phyloP scores from a whole-genome alignment of 1,140 invertebrate genomes.

The Sitodiplosis mosellana region DNA sequence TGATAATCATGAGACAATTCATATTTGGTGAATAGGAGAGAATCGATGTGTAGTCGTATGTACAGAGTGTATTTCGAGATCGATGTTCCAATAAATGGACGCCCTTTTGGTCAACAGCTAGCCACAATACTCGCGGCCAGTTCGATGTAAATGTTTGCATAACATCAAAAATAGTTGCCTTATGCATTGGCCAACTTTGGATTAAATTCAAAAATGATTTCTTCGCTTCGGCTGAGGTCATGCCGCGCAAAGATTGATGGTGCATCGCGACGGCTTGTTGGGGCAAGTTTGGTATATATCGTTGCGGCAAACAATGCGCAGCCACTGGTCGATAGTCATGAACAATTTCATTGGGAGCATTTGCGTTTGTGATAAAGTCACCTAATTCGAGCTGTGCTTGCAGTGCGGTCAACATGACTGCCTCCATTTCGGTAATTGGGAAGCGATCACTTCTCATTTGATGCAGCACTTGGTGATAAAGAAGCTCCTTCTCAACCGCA shows the following conservation, averaged over 20 bases:
- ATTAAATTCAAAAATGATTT: slow-evolving; percentile 88
- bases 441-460: slow-evolving; percentile 76
- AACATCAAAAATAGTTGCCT: slow-evolving; percentile 87
- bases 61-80: slow-evolving; percentile 69
- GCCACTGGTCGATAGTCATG: slow-evolving; percentile 59
- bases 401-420: slow-evolving; percentile 84
- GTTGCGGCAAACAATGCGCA: slow-evolving; percentile 62
- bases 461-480: slow-evolving; percentile 91
- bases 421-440: slow-evolving; percentile 81
- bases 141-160: slow-evolving; percentile 93
- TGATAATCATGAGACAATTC: slow-evolving; percentile 80
- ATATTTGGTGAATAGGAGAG: slow-evolving; percentile 74
- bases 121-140: slow-evolving; percentile 78
- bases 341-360: slow-evolving; percentile 35
- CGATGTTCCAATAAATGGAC: slow-evolving; percentile 78
- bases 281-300: slow-evolving; percentile 51
- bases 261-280: slow-evolving; percentile 67
- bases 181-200: slow-evolving; percentile 80
- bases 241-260: slow-evolving; percentile 71
- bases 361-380: slow-evolving; percentile 26
- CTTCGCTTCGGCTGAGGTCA: slow-evolving; percentile 69
- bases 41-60: slow-evolving; percentile 73
- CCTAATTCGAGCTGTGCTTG: slow-evolving; percentile 84
- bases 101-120: slow-evolving; percentile 84
- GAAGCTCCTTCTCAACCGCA: slow-evolving; percentile 82